Conservation (phyloP, 2,113 vertebrate genomes). For the Epinephelus lanceolatus region DNA sequence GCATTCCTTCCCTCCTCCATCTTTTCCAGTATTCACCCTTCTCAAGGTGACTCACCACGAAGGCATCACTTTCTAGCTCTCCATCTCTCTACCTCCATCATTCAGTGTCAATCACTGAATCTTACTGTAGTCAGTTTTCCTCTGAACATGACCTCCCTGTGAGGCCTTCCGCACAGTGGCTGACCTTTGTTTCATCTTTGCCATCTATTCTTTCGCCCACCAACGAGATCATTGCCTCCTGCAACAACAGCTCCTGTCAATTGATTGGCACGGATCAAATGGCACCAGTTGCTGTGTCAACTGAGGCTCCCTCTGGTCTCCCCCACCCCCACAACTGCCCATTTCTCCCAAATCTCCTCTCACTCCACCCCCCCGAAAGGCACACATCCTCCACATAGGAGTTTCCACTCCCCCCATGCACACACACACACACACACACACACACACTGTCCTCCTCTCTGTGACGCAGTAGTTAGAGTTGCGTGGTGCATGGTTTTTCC, state of each 20-base stretch:
- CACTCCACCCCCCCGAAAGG: conserved; percentile 7
- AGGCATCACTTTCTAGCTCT: conserved; percentile 9
- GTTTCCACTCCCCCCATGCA: conserved; percentile 58
- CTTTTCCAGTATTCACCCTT: conserved; percentile 37
- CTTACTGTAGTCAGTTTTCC: background rate
- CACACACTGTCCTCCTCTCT: conserved; percentile 26
- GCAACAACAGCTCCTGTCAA: conserved; percentile 20
- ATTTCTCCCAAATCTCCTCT: conserved; percentile 25
- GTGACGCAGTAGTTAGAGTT: conserved; percentile 59
- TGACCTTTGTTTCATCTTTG: conserved; percentile 47
- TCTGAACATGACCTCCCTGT: background rate
- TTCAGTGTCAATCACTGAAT: conserved; percentile 7
- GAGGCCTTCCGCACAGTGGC: background rate
- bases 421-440: conserved; percentile 36
- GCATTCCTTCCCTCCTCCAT: conserved; percentile 41
- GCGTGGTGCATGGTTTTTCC: conserved; percentile 37
- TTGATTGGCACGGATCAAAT: conserved; percentile 56
- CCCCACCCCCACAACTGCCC: background rate
- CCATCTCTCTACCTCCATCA: background rate
- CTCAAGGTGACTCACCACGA: conserved; percentile 75
- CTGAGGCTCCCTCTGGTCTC: conserved; percentile 20
- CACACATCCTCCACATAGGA: conserved; percentile 58
- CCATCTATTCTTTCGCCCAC: conserved; percentile 15
- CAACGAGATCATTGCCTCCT: conserved; percentile 7
- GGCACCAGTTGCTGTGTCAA: conserved; percentile 46